A percentile compares a stretch with the other conserved stretches of the same genome.
phyloP scores from a whole-genome alignment of 2,113 vertebrate genomes.

The Heptranchias perlo region DNA sequence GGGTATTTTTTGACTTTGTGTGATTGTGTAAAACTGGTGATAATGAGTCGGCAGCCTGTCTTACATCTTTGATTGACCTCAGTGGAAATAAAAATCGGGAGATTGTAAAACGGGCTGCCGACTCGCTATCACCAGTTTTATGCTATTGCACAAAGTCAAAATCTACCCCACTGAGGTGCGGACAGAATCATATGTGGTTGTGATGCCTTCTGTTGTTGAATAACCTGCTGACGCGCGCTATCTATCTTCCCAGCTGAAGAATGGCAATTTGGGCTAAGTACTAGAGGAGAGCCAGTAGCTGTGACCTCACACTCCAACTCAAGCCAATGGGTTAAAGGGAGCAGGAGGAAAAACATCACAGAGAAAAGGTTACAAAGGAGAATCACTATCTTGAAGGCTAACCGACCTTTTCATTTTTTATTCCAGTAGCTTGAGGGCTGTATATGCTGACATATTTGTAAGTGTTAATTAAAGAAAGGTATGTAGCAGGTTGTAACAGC shows the following conservation, averaged over 20 bases:
- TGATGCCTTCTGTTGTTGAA: neutral
- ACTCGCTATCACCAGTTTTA: too few relatives aligned
- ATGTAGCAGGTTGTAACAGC: neutral
- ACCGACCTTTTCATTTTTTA: neutral
- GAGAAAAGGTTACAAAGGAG: neutral
- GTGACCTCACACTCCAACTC: neutral
- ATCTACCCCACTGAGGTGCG: too few relatives aligned
- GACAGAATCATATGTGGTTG: neutral
- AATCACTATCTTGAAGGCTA: neutral
- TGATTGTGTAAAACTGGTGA: neutral
- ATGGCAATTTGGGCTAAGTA: neutral
- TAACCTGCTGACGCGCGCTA: neutral
- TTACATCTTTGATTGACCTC: neutral
- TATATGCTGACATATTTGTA: neutral
- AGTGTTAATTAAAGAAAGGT: constrained; percentile 5
- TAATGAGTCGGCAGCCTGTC: neutral
- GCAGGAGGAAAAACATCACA: neutral
- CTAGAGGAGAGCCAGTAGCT: neutral
- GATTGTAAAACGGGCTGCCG: too few relatives aligned
- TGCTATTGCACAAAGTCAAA: too few relatives aligned
- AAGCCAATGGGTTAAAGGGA: neutral
- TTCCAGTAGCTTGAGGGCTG: neutral
- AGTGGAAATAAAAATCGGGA: neutral
- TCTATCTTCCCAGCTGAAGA: neutral
- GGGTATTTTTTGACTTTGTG: neutral